These are phyloP conservation scores for Reticulitermes speratus DNA, from an alignment of 1,140 invertebrate species.

Conservation along the genomic window DNA sequence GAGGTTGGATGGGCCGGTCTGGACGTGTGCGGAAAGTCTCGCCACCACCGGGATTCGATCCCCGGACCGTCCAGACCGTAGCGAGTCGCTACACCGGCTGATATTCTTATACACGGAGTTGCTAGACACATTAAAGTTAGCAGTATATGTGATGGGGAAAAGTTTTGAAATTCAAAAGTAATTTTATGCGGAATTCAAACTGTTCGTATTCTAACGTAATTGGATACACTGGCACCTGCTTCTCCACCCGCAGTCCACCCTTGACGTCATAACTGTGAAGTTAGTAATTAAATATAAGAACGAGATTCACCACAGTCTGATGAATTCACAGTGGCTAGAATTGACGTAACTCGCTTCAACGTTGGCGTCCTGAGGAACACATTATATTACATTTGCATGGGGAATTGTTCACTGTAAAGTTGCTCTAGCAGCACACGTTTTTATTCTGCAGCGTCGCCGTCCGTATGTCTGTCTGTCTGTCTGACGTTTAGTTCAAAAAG, in stretches of 20 bases:
- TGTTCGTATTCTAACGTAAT: no score
- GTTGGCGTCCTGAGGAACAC: background rate
- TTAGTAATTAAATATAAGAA: background rate
- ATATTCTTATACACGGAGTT: no score
- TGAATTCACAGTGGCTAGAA: background rate
- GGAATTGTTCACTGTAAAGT: background rate
- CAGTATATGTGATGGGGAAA: no score
- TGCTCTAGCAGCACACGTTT: background rate
- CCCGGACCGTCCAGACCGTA: no score
- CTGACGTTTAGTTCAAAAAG: background rate
- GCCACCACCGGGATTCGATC: no score
- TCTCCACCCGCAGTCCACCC: background rate
- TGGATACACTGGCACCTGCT: no score
- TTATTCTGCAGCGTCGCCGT: background rate
- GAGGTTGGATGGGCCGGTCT: no score
- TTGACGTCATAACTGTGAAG: background rate
- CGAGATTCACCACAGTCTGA: slow-evolving; percentile 4
- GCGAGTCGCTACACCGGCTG: no score
- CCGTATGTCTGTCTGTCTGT: slow-evolving; percentile 8
- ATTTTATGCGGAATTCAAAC: no score
- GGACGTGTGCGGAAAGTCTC: no score
- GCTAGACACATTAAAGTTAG: no score
- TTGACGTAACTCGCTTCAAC: background rate
- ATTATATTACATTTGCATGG: slow-evolving; percentile 14
- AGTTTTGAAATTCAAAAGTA: no score